Base-by-base conservation (phyloP, 1,140 invertebrate species). In the Bombus impatiens region DNA sequence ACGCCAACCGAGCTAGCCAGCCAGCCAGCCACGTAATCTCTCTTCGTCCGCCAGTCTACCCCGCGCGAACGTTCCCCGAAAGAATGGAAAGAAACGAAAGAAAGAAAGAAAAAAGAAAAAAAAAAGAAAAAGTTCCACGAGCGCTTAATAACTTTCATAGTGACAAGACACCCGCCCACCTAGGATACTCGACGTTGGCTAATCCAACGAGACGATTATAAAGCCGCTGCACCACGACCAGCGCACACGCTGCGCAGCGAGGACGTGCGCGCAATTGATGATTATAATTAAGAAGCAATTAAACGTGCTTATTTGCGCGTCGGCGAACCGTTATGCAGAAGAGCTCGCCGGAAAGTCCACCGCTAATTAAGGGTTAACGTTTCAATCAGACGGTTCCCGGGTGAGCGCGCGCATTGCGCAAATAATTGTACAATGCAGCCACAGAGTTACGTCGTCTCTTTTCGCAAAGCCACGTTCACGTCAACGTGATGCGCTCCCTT, bases 331-430 rank as follows among this genome's bases (percentile, higher is more conserved):
- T 80, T 87, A 86, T 53, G 53, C 13, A 44, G 86, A 72, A 57
- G 59, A 87, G 68, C 68, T 53, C 53, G 44, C 37, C 37, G 65
- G 68, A 71, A 15, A 80, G 71, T 77, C 68, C 44, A 32, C 32
- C 59, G 85, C 35, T 90, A 90, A 90, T 90, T 89, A 89, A 82
- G 82, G 82, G 82, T 87, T 88, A 87, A 90, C 86, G 82, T 87
- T 90, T 89, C 78, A 90, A 89, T 88, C 71, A 44, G 57, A 71
- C 84, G n/a, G 42, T 42, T n/a, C 8, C 65, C 42, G 25, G 76
- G 44, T 76, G 57, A 80, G 62, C 40, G 40, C 37, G 65, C 71
- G 28, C 37, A 37, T 88, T 71, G 62, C 65, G 62, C 80, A 84
- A 82, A 86, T 81, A 79, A 86, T 82, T 59, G 57, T 77, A 76